Conservation (phyloP, 2,113 vertebrate genomes). For the Hippoglossus stenolepis region DNA sequence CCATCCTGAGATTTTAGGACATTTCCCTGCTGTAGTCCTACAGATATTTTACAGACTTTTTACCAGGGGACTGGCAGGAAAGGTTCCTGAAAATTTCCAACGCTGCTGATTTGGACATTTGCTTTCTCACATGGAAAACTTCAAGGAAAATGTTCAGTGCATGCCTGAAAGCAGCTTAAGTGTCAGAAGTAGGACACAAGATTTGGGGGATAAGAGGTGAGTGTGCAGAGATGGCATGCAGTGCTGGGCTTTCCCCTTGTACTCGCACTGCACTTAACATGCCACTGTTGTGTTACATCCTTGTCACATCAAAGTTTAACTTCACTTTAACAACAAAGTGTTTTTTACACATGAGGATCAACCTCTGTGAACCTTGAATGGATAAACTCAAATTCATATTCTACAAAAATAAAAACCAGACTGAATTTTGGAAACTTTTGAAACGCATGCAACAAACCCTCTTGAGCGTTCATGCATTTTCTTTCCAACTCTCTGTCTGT, state of each 20-base stretch:
- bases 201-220: background rate
- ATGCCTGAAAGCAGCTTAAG: background rate
- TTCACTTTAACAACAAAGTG: background rate
- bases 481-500: background rate
- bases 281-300: background rate
- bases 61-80: background rate
- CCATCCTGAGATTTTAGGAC: no score
- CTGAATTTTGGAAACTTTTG: background rate
- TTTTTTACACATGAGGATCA: background rate
- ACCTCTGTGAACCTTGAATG: background rate
- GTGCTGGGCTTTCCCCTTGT: background rate
- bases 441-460: background rate
- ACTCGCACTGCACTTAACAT: background rate
- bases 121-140: background rate
- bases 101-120: background rate
- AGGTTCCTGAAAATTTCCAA: background rate
- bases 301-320: background rate
- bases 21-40: no score
- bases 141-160: background rate
- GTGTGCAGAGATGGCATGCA: background rate
- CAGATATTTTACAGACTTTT: background rate
- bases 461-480: background rate
- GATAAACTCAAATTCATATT: background rate
- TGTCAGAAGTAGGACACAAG: conserved; percentile 1
- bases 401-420: background rate